These are phyloP conservation scores for Dreissena polymorpha DNA, from an alignment of 1,140 invertebrate species.

Conservation along the genomic window DNA sequence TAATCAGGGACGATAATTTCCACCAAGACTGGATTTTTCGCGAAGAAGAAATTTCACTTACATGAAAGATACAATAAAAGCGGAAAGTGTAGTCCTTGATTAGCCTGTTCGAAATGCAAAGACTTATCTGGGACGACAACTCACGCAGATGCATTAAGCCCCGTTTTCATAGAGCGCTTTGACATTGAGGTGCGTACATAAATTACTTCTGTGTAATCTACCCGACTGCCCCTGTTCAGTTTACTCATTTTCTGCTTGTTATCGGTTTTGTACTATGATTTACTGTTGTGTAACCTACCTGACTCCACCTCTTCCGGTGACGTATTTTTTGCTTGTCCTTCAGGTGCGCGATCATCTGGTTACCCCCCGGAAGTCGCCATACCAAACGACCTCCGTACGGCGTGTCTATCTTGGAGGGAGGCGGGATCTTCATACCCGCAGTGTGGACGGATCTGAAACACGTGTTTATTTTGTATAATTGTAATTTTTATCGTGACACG, in stretches of 20 bases:
- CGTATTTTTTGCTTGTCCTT: conserved; percentile 98
- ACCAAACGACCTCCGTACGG: conserved; percentile 97
- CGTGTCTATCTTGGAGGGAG: conserved; percentile 95
- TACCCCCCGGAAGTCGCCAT: conserved; percentile 98
- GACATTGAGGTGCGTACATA: too few relatives aligned
- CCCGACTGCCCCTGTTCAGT: conserved; percentile 83
- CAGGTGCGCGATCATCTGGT: conserved; percentile 97
- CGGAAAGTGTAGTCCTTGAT: too few relatives aligned
- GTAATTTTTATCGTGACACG: too few relatives aligned
- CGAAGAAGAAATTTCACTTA: too few relatives aligned
- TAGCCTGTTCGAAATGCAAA: too few relatives aligned
- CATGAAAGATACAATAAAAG: too few relatives aligned
- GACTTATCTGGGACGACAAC: too few relatives aligned
- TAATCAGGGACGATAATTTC: too few relatives aligned
- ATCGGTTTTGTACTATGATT: conserved; percentile 90
- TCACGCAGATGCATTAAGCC: too few relatives aligned
- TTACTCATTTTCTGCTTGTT: conserved; percentile 98
- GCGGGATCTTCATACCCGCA: conserved; percentile 82
- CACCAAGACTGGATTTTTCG: too few relatives aligned
- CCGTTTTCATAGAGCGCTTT: too few relatives aligned
- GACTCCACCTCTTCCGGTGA: conserved; percentile 86
- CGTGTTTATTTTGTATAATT: too few relatives aligned
- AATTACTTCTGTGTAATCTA: conserved; percentile 22
- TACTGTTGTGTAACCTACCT: conserved; percentile 64
- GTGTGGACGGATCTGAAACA: conserved; percentile 86